Conservation (phyloP, 2,888 invertebrate genomes). For the Pseudococcus viburni region DNA sequence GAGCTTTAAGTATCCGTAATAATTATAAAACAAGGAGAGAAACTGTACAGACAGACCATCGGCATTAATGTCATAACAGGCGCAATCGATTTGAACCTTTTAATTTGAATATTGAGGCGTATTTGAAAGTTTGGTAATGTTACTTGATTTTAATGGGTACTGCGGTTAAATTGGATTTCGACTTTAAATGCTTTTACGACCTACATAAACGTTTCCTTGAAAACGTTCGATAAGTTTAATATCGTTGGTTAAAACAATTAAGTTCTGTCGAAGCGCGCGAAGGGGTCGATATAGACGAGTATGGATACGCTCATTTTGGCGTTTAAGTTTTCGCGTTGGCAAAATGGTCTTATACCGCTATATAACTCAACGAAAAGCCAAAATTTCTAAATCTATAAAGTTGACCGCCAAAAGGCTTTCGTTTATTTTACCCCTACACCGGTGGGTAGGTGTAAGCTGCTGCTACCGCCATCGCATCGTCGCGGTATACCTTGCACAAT, state of each 20-base stretch:
- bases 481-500: neutral
- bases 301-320: conserved; percentile 29
- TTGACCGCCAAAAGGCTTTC: conserved; percentile 3
- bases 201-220: conserved; percentile 57
- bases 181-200: conserved; percentile 54
- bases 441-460: neutral
- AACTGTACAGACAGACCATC: neutral
- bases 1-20: conserved; percentile 26
- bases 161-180: conserved; percentile 47
- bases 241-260: conserved; percentile 62
- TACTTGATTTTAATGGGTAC: conserved; percentile 31
- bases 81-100: conserved; percentile 27
- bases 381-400: conserved; percentile 5
- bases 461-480: neutral
- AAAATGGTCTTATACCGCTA: neutral
- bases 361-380: neutral
- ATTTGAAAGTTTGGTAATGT: conserved; percentile 35
- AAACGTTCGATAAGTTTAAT: conserved; percentile 59
- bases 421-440: neutral
- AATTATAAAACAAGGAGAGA: neutral
- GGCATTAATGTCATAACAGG: conserved; percentile 7
- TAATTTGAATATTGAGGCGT: conserved; percentile 35
- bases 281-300: conserved; percentile 17
- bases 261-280: conserved; percentile 40
- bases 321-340: neutral